Conservation (phyloP, 2,113 vertebrate genomes). For the Eira barbara region DNA sequence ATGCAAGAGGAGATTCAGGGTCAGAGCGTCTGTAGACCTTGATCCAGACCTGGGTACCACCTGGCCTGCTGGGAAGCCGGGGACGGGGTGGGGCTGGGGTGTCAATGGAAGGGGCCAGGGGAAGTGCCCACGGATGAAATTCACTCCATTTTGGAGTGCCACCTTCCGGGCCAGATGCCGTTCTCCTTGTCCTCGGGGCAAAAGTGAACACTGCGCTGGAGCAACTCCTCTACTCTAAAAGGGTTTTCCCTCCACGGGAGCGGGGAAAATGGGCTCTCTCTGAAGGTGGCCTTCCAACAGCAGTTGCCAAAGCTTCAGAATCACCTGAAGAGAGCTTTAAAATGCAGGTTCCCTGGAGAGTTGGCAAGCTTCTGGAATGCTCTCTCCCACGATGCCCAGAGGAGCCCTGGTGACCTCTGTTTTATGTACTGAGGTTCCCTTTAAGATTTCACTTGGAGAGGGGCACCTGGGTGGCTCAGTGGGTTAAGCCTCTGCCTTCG, state of each 20-base stretch:
- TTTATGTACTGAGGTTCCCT: background rate
- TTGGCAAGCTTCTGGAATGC: background rate
- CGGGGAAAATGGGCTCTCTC: background rate
- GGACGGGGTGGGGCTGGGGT: no score
- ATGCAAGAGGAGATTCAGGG: rapidly evolving
- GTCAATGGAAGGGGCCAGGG: rapidly evolving
- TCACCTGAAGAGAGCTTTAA: background rate
- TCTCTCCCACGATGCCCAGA: no score
- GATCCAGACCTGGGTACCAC: background rate
- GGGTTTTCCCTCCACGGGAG: background rate
- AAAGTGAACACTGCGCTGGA: rapidly evolving
- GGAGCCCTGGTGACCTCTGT: background rate
- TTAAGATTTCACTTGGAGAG: background rate
- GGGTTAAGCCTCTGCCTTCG: no score
- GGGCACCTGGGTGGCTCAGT: no score
- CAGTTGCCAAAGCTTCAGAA: background rate
- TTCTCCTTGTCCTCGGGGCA: background rate
- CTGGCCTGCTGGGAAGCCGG: rapidly evolving
- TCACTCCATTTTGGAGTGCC: no score
- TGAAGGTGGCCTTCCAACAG: background rate
- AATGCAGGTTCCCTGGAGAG: background rate
- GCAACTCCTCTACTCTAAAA: background rate
- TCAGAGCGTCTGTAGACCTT: background rate
- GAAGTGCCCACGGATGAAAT: rapidly evolving
- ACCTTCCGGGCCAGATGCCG: background rate